Percentiles rank a stretch among this genome's conserved stretches.
Conservation (phyloP, 2,113 vertebrate species). For the Ageneiosus marmoratus region DNA sequence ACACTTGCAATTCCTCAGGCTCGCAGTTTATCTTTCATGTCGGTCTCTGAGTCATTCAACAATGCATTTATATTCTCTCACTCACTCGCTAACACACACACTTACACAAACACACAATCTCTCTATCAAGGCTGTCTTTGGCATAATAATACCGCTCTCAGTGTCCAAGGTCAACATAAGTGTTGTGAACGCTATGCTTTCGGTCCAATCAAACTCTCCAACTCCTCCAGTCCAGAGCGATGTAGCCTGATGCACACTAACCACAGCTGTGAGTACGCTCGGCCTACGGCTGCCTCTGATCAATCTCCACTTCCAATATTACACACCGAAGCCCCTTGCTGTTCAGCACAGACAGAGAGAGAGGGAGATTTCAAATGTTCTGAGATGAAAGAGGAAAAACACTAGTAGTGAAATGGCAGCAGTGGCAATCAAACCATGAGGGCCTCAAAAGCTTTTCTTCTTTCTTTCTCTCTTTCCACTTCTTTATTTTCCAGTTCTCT, state of each 20-base stretch:
- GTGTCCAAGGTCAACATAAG: slow-evolving; percentile 44
- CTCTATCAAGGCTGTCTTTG: slow-evolving; percentile 34
- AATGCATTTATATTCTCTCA: slow-evolving; percentile 41
- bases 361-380: slow-evolving; percentile 20
- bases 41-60: slow-evolving; percentile 47
- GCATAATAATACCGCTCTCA: slow-evolving; percentile 29
- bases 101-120: slow-evolving; percentile 49
- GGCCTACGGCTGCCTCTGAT: slow-evolving; percentile 26
- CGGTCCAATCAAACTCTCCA: slow-evolving; percentile 34
- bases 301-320: slow-evolving; percentile 55
- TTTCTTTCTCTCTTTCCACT: background rate
- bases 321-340: background rate
- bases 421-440: slow-evolving; percentile 63
- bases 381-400: slow-evolving; percentile 23
- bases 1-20: slow-evolving; percentile 36
- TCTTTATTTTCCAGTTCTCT: slow-evolving; percentile 19
- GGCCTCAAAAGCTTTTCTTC: slow-evolving; percentile 30
- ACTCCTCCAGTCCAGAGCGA: slow-evolving; percentile 23
- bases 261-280: slow-evolving; percentile 11
- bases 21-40: slow-evolving; percentile 24
- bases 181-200: slow-evolving; percentile 25
- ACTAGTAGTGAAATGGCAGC: slow-evolving; percentile 60
- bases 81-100: slow-evolving; percentile 32
- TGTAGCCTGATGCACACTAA: slow-evolving; percentile 18
- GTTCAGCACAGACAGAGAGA: slow-evolving; percentile 13